Percentiles rank a stretch among this genome's conserved stretches.
These are phyloP conservation scores for Nesidiocoris tenuis DNA, from an alignment of 2,888 invertebrate genomes.

Conservation along the genomic window DNA sequence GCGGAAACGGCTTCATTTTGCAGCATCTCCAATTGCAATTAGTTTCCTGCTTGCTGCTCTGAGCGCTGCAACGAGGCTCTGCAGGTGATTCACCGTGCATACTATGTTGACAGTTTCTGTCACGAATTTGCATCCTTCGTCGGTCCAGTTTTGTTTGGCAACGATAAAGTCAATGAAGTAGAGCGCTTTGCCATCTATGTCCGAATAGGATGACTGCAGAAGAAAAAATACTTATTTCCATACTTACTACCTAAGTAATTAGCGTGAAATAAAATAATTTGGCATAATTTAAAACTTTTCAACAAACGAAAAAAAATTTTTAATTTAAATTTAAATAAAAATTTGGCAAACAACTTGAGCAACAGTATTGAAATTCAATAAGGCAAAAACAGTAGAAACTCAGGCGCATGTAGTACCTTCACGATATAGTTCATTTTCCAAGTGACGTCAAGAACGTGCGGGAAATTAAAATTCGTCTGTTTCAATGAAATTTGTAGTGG, in stretches of 20 bases:
- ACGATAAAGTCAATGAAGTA: constrained; percentile 45
- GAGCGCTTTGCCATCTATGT: constrained; percentile 44
- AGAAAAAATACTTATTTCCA: too few species aligned
- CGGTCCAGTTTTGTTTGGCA: not conserved
- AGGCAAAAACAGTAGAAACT: not conserved
- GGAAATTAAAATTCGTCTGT: constrained; percentile 32
- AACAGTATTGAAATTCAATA: not conserved
- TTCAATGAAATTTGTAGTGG: constrained; percentile 36
- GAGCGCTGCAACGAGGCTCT: constrained; percentile 44
- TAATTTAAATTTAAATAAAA: too few species aligned
- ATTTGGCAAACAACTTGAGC: not conserved
- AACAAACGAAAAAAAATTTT: too few species aligned
- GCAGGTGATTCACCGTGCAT: constrained; percentile 47
- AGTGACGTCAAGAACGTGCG: constrained; percentile 41
- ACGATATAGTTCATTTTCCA: constrained; percentile 47
- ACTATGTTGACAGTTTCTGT: constrained; percentile 35
- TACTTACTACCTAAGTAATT: too few species aligned
- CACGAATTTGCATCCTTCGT: not conserved
- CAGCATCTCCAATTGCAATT: constrained; percentile 39
- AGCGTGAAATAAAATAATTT: too few species aligned
- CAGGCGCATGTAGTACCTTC: constrained; percentile 27
- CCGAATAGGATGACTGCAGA: constrained; percentile 46
- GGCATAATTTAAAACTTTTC: too few species aligned
- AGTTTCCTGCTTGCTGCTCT: constrained; percentile 45
- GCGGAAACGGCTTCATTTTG: constrained; percentile 21